Conservation (phyloP, 2,888 invertebrate species). For the Sthenelais limicola region DNA sequence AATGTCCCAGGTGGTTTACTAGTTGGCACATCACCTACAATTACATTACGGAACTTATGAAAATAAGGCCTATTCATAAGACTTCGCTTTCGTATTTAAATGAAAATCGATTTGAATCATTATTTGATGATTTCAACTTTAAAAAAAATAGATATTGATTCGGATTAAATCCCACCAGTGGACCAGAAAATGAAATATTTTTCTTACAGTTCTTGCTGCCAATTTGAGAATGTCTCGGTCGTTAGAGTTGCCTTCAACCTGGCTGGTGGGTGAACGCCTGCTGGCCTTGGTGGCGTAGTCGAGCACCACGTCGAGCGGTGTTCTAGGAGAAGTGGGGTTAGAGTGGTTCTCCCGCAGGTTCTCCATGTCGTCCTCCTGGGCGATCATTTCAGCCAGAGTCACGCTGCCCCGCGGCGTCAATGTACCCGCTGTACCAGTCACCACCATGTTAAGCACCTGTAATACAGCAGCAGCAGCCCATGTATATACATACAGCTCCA, state of each 20-base stretch:
- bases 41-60: not conserved
- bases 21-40: conserved; percentile 85
- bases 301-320: conserved; percentile 39
- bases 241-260: conserved; percentile 19
- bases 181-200: not conserved
- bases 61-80: too few relatives aligned
- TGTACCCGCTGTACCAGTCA: conserved; percentile 66
- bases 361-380: conserved; percentile 56
- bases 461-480: not conserved
- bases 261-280: conserved; percentile 37
- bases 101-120: too few relatives aligned
- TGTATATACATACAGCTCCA: too few relatives aligned
- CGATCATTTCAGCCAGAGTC: conserved; percentile 60
- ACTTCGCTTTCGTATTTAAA: too few relatives aligned
- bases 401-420: conserved; percentile 60
- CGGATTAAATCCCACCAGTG: not conserved
- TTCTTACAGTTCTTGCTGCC: conserved; percentile 77
- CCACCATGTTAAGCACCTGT: conserved; percentile 71
- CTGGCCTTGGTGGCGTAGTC: conserved; percentile 26
- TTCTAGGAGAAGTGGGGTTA: conserved; percentile 46
- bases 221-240: conserved; percentile 69
- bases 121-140: too few relatives aligned
- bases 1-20: conserved; percentile 93
- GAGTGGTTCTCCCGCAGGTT: conserved; percentile 52
- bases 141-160: too few relatives aligned